Conservation (phyloP, 2,113 vertebrate genomes). For the Carassius gibelio region DNA sequence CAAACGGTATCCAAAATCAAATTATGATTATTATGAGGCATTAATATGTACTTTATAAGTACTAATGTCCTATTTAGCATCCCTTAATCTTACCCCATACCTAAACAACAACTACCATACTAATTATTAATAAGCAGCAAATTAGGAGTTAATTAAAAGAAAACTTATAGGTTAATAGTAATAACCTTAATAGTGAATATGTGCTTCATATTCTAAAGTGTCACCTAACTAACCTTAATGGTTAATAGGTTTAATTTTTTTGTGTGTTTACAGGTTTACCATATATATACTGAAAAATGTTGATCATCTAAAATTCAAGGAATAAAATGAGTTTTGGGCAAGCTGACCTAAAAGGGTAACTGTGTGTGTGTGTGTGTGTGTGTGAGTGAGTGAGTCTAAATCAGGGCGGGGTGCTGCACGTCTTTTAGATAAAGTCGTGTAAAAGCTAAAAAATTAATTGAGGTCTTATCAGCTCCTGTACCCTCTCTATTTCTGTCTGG, state of each 20-base stretch:
- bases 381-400: background rate
- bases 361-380: background rate
- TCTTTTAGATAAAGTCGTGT: slow-evolving; percentile 17
- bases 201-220: no score
- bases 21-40: background rate
- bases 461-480: slow-evolving; percentile 4
- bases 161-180: no score
- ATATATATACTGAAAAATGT: background rate
- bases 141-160: no score
- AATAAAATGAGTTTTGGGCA: background rate
- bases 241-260: background rate
- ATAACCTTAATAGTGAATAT: no score
- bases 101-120: background rate
- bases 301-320: background rate
- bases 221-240: no score
- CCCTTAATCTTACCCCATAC: background rate
- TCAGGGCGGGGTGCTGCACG: background rate
- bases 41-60: no score
- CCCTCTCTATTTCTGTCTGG: slow-evolving; percentile 37
- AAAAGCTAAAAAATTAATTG: background rate
- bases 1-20: slow-evolving; percentile 4
- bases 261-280: background rate
- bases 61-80: no score
- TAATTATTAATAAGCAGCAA: no score
- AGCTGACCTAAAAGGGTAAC: background rate